Evolutionary conservation across 1,140 invertebrate species (phyloP).

Genomic region (Ceratosolen solmsi): DNA sequence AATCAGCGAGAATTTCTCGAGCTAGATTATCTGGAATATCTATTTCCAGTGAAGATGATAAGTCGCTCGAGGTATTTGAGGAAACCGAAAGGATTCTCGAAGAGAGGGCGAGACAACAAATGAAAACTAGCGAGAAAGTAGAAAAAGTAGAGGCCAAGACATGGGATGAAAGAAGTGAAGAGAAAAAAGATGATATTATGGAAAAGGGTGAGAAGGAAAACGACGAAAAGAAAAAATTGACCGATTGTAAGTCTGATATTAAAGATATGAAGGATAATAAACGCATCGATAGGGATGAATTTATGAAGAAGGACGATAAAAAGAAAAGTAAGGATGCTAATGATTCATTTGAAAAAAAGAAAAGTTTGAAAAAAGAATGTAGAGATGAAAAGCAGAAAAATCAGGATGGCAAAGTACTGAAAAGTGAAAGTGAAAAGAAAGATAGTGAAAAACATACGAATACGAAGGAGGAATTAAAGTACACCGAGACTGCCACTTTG

Average conservation of each 20-base stretch:
- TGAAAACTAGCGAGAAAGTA: neutral
- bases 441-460: slow-evolving; percentile 16
- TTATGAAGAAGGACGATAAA: slow-evolving; percentile 11
- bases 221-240: neutral
- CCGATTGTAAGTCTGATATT: neutral
- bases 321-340: slow-evolving; percentile 47
- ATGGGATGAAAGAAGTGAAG: slow-evolving; percentile 32
- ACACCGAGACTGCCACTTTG: neutral
- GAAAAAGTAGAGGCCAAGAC: neutral
- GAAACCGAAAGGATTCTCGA: slow-evolving; percentile 35
- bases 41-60: slow-evolving; percentile 39
- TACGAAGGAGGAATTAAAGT: neutral
- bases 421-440: slow-evolving; percentile 20
- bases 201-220: slow-evolving; percentile 24
- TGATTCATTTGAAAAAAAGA: slow-evolving; percentile 31
- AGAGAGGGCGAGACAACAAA: slow-evolving; percentile 17
- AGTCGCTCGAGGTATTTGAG: slow-evolving; percentile 37
- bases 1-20: neutral
- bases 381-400: slow-evolving; percentile 30
- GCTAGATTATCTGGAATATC: slow-evolving; percentile 45
- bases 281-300: neutral
- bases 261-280: slow-evolving; percentile 28
- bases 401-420: slow-evolving; percentile 26
- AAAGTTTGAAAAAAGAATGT: slow-evolving; percentile 40
- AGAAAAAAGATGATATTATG: slow-evolving; percentile 39